These are phyloP conservation scores for Sapajus apella DNA, from an alignment of 2,113 vertebrate genomes.

Conservation along the genomic window DNA sequence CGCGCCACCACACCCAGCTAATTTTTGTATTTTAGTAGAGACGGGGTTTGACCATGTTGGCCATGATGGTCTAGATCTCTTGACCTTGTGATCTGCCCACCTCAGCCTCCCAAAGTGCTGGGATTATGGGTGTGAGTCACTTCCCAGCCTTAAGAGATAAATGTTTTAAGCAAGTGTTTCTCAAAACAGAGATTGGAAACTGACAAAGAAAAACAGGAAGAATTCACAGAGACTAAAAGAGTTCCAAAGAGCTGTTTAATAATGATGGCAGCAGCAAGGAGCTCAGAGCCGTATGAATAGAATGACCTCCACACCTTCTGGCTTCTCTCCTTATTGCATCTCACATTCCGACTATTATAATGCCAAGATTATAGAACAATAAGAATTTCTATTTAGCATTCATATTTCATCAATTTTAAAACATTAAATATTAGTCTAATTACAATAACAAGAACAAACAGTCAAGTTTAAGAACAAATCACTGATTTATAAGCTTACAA, in stretches of 20 bases:
- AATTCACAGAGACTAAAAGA: background rate
- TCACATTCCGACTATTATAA: background rate
- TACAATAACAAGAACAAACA: background rate
- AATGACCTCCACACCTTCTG: background rate
- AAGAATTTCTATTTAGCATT: background rate
- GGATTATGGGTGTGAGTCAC: too few relatives aligned
- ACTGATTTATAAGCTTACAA: background rate
- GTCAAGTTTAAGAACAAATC: background rate
- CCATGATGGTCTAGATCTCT: too few relatives aligned
- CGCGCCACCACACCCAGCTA: too few relatives aligned
- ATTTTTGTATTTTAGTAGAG: too few relatives aligned
- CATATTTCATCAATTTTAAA: background rate
- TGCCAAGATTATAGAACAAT: background rate
- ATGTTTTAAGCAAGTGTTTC: slow-evolving; percentile 40
- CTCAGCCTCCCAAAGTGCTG: too few relatives aligned
- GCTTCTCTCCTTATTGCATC: background rate
- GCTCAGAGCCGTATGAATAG: background rate
- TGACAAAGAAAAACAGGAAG: background rate
- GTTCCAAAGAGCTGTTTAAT: background rate
- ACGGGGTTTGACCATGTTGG: too few relatives aligned
- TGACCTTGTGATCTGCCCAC: too few relatives aligned
- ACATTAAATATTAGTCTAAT: background rate
- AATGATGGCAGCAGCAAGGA: background rate
- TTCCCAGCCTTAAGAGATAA: background rate
- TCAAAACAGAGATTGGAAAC: slow-evolving; percentile 30